Percentiles rank a stretch among this genome's conserved stretches.
Evolutionary conservation across 2,797 vertebrate species (phyloP).

Genomic region (Moxostoma hubbsi): DNA sequence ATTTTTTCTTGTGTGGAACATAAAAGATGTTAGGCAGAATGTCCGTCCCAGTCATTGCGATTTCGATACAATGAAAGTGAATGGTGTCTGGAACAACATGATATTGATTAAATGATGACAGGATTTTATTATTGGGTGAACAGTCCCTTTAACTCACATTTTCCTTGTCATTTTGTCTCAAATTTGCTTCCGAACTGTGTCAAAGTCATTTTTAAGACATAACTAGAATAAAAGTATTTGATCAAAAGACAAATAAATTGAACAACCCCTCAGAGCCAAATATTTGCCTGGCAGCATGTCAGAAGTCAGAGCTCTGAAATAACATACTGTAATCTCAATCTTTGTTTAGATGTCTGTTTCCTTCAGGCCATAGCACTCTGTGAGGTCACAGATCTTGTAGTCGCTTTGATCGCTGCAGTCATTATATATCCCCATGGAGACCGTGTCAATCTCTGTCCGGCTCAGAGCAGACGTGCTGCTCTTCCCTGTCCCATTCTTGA

Average conservation of each 20-base stretch:
- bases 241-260: not conserved
- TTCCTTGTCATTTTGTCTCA: not conserved
- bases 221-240: slow-evolving; percentile 9
- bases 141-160: not conserved
- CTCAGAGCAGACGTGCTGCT: slow-evolving; percentile 72
- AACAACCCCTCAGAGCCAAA: not conserved
- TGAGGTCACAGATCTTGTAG: slow-evolving; percentile 87
- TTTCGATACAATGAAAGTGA: too few relatives aligned
- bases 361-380: slow-evolving; percentile 87
- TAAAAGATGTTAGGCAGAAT: too few relatives aligned
- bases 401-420: slow-evolving; percentile 80
- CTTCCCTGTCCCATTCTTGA: slow-evolving; percentile 82
- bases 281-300: slow-evolving; percentile 20
- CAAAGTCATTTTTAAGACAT: not conserved
- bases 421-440: slow-evolving; percentile 88
- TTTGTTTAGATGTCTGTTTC: slow-evolving; percentile 92
- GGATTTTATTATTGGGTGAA: too few relatives aligned
- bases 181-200: slow-evolving; percentile 4
- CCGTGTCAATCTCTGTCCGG: slow-evolving; percentile 87
- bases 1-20: too few relatives aligned
- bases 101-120: too few relatives aligned
- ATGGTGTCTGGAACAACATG: too few relatives aligned
- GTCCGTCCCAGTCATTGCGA: too few relatives aligned
- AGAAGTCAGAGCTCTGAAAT: slow-evolving; percentile 4
- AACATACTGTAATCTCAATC: slow-evolving; percentile 28